Conservation (phyloP, 2,113 vertebrate species). For the Sitta europaea region DNA sequence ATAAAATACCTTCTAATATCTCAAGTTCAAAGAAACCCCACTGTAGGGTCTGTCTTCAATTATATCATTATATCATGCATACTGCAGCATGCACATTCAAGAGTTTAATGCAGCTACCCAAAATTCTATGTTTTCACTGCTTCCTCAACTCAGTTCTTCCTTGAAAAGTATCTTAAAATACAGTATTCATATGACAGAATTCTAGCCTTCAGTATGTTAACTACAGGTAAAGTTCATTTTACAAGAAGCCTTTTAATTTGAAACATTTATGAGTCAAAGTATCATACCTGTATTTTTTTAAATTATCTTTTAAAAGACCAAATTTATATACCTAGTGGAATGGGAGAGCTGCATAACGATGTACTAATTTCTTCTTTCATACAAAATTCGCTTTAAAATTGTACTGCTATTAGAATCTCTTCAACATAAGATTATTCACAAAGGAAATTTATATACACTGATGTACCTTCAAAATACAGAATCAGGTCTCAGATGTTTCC, state of each 20-base stretch:
- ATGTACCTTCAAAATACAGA: not conserved
- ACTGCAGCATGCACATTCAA: not conserved
- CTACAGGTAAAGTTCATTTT: not conserved
- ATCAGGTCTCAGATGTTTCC: not conserved
- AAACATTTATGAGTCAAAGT: not conserved
- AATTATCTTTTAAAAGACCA: not conserved
- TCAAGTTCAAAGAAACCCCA: not conserved
- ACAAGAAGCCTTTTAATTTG: not conserved
- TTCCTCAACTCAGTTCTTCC: not conserved
- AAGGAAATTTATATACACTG: not conserved
- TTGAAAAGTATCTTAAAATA: not conserved
- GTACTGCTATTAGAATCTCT: not conserved
- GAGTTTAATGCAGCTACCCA: not conserved
- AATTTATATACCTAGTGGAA: not conserved
- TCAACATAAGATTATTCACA: not conserved
- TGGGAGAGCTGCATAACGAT: not conserved
- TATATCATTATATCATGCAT: not conserved
- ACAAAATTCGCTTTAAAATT: not conserved
- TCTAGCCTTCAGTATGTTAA: not conserved
- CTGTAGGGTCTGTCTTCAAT: not conserved
- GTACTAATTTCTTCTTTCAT: not conserved
- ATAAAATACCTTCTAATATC: not conserved
- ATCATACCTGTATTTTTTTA: not conserved
- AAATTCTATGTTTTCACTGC: not conserved
- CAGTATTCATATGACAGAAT: not conserved